Conservation (phyloP, 2,888 invertebrate genomes). For the Agrilus biguttatus region DNA sequence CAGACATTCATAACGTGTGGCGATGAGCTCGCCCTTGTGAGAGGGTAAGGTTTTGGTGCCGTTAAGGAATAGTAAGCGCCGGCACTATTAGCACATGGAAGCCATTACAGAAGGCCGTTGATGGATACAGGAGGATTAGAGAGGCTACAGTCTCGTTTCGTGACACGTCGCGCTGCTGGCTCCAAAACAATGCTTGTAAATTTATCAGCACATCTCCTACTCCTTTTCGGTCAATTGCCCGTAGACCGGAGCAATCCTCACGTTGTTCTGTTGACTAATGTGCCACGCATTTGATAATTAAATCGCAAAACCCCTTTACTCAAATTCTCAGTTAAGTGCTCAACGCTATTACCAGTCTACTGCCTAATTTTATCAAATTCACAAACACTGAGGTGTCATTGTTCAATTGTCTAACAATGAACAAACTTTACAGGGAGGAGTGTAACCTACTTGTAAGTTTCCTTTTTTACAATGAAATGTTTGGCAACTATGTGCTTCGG, state of each 20-base stretch:
- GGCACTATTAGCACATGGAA: constrained; percentile 12
- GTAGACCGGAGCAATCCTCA: constrained; percentile 23
- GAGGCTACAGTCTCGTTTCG: constrained; percentile 9
- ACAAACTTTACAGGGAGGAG: no score
- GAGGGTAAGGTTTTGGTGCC: no score
- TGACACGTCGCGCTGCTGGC: constrained; percentile 5
- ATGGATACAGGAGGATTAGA: constrained; percentile 15
- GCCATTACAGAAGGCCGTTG: constrained; percentile 12
- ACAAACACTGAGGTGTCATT: no score
- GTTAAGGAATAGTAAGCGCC: background rate
- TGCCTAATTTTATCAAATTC: background rate
- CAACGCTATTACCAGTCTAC: constrained; percentile 1
- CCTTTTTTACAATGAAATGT: constrained; percentile 1
- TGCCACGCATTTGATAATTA: constrained; percentile 28
- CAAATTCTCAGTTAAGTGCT: constrained; percentile 11
- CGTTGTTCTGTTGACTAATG: constrained; percentile 22
- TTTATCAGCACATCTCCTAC: constrained; percentile 24
- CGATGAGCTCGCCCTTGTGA: no score
- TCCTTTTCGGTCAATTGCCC: constrained; percentile 23
- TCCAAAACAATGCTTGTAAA: constrained; percentile 19
- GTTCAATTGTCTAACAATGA: no score
- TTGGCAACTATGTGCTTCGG: constrained; percentile 12
- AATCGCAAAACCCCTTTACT: constrained; percentile 17
- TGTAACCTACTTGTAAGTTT: background rate
- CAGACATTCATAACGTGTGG: no score